Percentiles rank a stretch among this genome's conserved stretches.
Evolutionary conservation across 2,888 invertebrate species (phyloP).

Genomic region (Mesorhabditis sp.): DNA sequence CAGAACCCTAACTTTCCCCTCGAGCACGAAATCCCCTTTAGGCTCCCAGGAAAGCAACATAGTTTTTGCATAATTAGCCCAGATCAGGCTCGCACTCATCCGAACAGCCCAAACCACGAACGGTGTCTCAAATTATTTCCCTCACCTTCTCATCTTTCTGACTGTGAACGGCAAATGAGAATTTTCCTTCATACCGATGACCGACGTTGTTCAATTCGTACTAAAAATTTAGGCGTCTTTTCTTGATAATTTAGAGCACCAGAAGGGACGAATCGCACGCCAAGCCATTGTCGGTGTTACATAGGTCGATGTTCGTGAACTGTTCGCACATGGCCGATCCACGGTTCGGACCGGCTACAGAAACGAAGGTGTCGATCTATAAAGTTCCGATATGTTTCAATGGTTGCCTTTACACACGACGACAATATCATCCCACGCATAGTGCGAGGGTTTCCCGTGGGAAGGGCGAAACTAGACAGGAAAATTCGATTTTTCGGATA

Average conservation of each 20-base stretch:
- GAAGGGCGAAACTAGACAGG: too few species aligned
- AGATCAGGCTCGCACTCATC: background rate
- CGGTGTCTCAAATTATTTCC: background rate
- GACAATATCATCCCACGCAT: too few species aligned
- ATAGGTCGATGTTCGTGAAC: background rate
- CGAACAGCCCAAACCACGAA: background rate
- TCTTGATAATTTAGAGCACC: background rate
- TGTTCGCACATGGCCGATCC: background rate
- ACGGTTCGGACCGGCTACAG: background rate
- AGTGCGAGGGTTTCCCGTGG: too few species aligned
- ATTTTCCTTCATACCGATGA: background rate
- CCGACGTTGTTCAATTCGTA: background rate
- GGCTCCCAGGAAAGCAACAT: background rate
- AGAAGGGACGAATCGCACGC: background rate
- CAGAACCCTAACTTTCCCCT: background rate
- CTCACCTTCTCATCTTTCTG: background rate
- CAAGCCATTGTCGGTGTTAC: background rate
- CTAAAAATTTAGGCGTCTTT: background rate
- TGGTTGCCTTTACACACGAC: too few species aligned
- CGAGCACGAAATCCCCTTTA: background rate
- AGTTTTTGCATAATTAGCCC: background rate
- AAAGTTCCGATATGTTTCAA: background rate
- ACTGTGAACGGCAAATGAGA: slow-evolving; percentile 1
- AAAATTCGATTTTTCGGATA: too few species aligned
- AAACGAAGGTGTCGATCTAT: slow-evolving; percentile 1